These are phyloP conservation scores for Neoseiulus cucumeris DNA, from an alignment of 1,140 invertebrate species.

Conservation along the genomic window DNA sequence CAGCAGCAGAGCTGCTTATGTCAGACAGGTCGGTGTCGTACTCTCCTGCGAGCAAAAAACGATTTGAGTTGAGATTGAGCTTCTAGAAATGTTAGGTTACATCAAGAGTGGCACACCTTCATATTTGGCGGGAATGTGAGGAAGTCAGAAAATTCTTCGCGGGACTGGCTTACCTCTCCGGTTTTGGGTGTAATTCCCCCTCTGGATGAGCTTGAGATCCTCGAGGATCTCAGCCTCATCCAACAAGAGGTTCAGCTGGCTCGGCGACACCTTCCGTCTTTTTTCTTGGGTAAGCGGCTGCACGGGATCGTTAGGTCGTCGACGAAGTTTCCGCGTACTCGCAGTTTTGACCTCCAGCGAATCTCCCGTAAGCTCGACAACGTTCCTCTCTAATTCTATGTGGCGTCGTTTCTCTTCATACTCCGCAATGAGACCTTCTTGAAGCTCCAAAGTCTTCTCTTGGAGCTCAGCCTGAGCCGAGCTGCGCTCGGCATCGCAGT, in stretches of 20 bases:
- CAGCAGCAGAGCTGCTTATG: too few relatives aligned
- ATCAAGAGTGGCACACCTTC: too few relatives aligned
- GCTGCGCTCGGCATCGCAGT: constrained; percentile 68
- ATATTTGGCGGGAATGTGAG: too few relatives aligned
- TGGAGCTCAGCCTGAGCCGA: constrained; percentile 75
- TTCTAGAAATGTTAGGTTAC: too few relatives aligned
- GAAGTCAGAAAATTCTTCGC: too few relatives aligned
- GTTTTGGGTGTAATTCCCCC: constrained; percentile 24
- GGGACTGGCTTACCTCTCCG: too few relatives aligned
- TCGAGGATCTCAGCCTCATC: constrained; percentile 73
- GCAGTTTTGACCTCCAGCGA: constrained; percentile 33
- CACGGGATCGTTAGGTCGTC: constrained; percentile 77
- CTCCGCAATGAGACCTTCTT: constrained; percentile 68
- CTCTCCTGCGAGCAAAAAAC: too few relatives aligned
- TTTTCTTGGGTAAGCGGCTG: constrained; percentile 43
- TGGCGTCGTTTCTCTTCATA: constrained; percentile 75
- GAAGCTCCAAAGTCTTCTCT: constrained; percentile 76
- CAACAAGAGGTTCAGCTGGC: constrained; percentile 59
- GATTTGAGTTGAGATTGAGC: too few relatives aligned
- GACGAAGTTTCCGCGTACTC: constrained; percentile 60
- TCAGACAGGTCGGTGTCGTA: too few relatives aligned
- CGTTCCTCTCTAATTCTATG: constrained; percentile 65
- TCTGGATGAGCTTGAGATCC: constrained; percentile 61
- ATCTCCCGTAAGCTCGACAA: constrained; percentile 59
- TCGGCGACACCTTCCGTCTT: constrained; percentile 27